Evolutionary conservation across 2,888 invertebrate genomes (phyloP).

Genomic region (Bugulina stolonifera): DNA sequence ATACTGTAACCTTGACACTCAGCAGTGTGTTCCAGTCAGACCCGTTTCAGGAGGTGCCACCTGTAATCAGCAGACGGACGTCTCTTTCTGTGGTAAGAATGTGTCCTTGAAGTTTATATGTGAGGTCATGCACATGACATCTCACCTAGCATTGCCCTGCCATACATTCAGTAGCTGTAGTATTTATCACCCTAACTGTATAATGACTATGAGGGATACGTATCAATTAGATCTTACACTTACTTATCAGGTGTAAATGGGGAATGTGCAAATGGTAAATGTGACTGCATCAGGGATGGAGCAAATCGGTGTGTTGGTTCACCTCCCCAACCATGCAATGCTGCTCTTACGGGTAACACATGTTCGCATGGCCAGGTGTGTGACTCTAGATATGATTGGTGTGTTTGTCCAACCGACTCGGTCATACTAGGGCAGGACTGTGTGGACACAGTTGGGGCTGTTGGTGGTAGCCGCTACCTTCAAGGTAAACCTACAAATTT

Average conservation of each 20-base stretch:
- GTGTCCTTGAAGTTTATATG: too few relatives aligned
- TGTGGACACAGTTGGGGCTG: not conserved
- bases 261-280: slow-evolving; percentile 6
- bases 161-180: too few relatives aligned
- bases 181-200: too few relatives aligned
- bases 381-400: not conserved
- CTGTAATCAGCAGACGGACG: not conserved
- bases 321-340: not conserved
- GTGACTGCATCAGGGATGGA: slow-evolving; percentile 25
- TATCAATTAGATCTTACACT: too few relatives aligned
- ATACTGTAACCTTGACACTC: not conserved
- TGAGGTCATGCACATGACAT: too few relatives aligned
- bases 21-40: not conserved
- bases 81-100: not conserved
- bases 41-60: not conserved
- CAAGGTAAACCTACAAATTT: not conserved
- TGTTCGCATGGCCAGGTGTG: not conserved
- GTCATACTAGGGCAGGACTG: not conserved
- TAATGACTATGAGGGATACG: too few relatives aligned
- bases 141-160: too few relatives aligned
- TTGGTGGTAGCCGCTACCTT: not conserved
- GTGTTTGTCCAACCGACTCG: not conserved
- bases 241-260: slow-evolving; percentile 7
- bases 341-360: not conserved
- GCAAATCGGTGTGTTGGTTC: not conserved